A percentile compares a stretch with the other conserved stretches of the same genome.
Evolutionary conservation across 1,140 invertebrate species (phyloP).

Genomic region (Bemisia tabaci): DNA sequence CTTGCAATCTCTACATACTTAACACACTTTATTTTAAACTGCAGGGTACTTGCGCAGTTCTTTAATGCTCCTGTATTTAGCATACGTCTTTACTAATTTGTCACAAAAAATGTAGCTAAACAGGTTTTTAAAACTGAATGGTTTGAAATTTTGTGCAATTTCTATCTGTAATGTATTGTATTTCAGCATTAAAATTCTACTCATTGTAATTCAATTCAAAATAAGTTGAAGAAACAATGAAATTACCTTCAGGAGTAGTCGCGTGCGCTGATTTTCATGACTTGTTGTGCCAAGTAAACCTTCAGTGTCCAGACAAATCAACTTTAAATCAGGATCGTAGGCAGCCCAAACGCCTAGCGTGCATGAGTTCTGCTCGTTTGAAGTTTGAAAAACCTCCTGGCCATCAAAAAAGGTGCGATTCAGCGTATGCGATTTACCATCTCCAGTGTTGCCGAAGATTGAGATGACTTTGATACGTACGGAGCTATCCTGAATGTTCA

Average conservation of each 20-base stretch:
- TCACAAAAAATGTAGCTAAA: too few species aligned
- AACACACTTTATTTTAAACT: too few species aligned
- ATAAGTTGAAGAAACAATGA: too few species aligned
- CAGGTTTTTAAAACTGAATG: too few species aligned
- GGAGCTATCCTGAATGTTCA: conserved; percentile 32
- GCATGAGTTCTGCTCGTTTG: conserved; percentile 53
- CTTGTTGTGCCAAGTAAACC: conserved; percentile 50
- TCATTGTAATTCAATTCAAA: too few species aligned
- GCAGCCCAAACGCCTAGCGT: conserved; percentile 72
- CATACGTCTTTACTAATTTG: too few species aligned
- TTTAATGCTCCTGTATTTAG: too few species aligned
- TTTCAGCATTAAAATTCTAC: too few species aligned
- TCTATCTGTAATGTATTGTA: too few species aligned
- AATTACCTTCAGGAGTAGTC: conserved; percentile 55
- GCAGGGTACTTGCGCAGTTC: too few species aligned
- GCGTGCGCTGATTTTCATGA: conserved; percentile 52
- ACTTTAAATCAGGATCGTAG: conserved; percentile 45
- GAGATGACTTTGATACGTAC: conserved; percentile 65
- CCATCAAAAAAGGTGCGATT: conserved; percentile 70
- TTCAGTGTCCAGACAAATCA: conserved; percentile 69
- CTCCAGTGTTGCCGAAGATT: conserved; percentile 76
- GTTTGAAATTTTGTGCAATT: too few species aligned
- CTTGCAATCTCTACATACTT: too few species aligned
- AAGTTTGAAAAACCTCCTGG: conserved; percentile 58
- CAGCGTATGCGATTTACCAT: conserved; percentile 70